Evolutionary conservation across 2,797 vertebrate species (phyloP), one percentile per base, ranked within the genome.

Genomic region (Typhlichthys subterraneus): DNA sequence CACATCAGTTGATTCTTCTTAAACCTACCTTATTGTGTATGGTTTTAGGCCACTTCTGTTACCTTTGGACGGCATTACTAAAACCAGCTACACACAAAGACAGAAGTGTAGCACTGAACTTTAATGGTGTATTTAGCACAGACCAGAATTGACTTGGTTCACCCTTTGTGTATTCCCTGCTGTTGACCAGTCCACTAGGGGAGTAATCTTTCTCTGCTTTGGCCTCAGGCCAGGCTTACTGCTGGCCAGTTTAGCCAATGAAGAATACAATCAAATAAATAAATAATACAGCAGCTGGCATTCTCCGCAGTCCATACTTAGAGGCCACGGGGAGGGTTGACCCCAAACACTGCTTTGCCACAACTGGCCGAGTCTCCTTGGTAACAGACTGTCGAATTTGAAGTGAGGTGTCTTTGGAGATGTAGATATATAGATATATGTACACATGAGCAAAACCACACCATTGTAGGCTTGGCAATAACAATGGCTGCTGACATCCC

Each of bases 251-350:
- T 88, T 83, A 84, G 82, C 87, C 85, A 79, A 84, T 69, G 82
- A 86, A 84, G 50, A 66, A 80, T 81, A 86, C 88, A 83, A 87
- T 86, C 81, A 88, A 85, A 86, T 83, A 89, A 90, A 89, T 84
- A 87, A 86, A 87, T 85, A 88, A 88, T 72, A 79, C 64, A 69
- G 72, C 76, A 79, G 85, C 85, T 89, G 87, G 90, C 86, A 86
- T 87, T 89, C 87, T 88, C 86, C 87, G 88, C 87, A 86, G 89
- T 89, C 88, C 88, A 91, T 85, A 91, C 85, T 91, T 92, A 91
- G 86, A 56, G 85, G 84, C 88, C 82, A 51, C 71, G 12, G 86
- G 88, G 87, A 89, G 67, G 67, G 81, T 63, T 85, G 86, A 91
- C 88, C 90, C 86, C 86, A 82, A 88, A 90, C 85, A 72, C 84